phyloP scores from a whole-genome alignment of 1,140 invertebrate genomes.

The Homalodisca vitripennis region DNA sequence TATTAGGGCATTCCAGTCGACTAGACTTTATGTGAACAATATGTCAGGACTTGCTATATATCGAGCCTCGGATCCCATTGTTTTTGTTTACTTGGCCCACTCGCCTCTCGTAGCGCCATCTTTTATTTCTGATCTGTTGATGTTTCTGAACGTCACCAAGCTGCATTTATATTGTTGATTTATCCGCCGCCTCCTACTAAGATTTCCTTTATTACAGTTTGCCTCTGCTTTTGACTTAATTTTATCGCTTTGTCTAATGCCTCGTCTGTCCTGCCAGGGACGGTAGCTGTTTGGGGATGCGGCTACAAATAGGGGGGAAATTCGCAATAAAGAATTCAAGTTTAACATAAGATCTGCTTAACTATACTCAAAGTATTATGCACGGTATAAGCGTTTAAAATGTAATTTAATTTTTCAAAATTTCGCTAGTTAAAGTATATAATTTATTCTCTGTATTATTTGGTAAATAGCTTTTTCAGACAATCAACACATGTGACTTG shows the following conservation, averaged over 20 bases:
- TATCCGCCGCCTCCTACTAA: conserved; percentile 1
- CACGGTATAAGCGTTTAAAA: no score
- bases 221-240: conserved; percentile 12
- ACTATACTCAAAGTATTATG: no score
- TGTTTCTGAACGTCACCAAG: conserved; percentile 1
- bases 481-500: no score
- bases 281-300: no score
- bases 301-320: no score
- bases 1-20: conserved; percentile 25
- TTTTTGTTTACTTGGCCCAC: conserved; percentile 24
- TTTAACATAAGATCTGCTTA: no score
- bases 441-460: no score
- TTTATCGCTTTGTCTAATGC: conserved; percentile 24
- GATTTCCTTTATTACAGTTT: conserved; percentile 21
- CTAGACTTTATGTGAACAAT: conserved; percentile 10
- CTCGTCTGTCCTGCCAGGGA: no score
- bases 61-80: conserved; percentile 11
- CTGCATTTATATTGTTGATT: conserved; percentile 19
- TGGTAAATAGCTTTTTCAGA: no score
- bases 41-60: conserved; percentile 1
- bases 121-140: conserved; percentile 22
- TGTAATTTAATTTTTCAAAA: no score
- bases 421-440: no score
- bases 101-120: conserved; percentile 4
- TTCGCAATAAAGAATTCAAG: no score